Conservation (phyloP, 2,888 invertebrate genomes). For the Drosophila limbata region DNA sequence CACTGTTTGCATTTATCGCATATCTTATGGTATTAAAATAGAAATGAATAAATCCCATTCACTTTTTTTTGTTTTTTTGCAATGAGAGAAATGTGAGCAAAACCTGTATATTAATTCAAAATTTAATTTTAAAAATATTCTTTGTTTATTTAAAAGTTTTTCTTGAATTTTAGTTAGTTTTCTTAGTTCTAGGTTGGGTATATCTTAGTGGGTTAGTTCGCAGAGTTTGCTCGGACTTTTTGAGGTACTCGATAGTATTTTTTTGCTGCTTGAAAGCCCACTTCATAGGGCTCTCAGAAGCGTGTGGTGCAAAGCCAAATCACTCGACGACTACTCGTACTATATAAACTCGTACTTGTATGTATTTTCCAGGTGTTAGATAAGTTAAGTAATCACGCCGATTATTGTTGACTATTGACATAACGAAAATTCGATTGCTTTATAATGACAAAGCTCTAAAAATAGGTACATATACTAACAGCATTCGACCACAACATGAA, state of each 20-base stretch:
- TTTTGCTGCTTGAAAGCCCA: slow-evolving; percentile 33
- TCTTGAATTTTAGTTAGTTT: not conserved
- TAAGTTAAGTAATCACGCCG: slow-evolving; percentile 78
- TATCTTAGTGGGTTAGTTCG: not conserved
- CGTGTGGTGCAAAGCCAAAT: slow-evolving; percentile 24
- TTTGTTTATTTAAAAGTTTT: not conserved
- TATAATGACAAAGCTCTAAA: slow-evolving; percentile 71
- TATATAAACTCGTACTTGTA: not conserved
- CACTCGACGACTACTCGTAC: slow-evolving; percentile 23
- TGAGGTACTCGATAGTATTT: slow-evolving; percentile 17
- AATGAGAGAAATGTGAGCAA: too few relatives aligned
- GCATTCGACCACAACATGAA: not conserved
- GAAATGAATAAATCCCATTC: slow-evolving; percentile 2
- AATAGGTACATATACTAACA: slow-evolving; percentile 11
- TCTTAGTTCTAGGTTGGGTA: not conserved
- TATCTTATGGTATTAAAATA: slow-evolving; percentile 10
- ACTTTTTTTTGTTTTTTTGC: too few relatives aligned
- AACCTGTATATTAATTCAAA: too few relatives aligned
- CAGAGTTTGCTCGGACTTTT: not conserved
- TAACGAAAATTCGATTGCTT: slow-evolving; percentile 77
- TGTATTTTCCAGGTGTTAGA: slow-evolving; percentile 34
- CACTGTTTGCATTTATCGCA: not conserved
- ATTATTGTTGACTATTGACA: slow-evolving; percentile 74
- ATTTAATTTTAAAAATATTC: not conserved
- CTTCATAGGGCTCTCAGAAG: slow-evolving; percentile 36